phyloP scores from a whole-genome alignment of 2,888 invertebrate species.

The Platycnemis pennipes region DNA sequence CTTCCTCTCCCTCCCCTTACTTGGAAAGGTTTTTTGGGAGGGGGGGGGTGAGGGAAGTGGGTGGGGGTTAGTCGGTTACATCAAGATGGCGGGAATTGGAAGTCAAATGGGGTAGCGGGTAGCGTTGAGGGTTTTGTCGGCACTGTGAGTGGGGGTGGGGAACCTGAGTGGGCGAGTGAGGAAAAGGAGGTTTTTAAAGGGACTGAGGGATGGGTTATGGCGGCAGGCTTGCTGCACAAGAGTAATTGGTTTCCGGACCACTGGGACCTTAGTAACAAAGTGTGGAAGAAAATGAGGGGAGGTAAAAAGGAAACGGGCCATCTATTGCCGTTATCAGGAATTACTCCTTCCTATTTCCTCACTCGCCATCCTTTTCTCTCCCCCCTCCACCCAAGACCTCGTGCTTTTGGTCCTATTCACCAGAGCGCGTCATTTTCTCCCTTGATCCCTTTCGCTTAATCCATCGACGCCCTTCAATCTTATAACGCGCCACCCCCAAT shows the following conservation, averaged over 20 bases:
- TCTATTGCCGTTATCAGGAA: slow-evolving; percentile 53
- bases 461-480: slow-evolving; percentile 64
- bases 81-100: slow-evolving; percentile 46
- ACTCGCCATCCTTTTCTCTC: not conserved
- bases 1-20: not conserved
- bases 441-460: slow-evolving; percentile 44
- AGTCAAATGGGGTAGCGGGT: not conserved
- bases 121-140: not conserved
- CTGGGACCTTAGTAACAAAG: slow-evolving; percentile 60
- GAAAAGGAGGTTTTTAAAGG: not conserved
- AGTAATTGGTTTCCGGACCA: slow-evolving; percentile 67
- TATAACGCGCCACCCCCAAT: slow-evolving; percentile 20
- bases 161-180: not conserved
- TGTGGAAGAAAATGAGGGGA: slow-evolving; percentile 52
- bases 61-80: not conserved
- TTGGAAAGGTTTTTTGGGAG: not conserved
- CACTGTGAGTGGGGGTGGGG: not conserved
- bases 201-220: not conserved
- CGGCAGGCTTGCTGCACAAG: slow-evolving; percentile 33
- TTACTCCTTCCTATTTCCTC: not conserved
- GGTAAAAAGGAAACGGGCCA: not conserved
- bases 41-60: not conserved
- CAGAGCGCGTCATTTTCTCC: slow-evolving; percentile 58
- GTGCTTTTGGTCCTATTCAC: slow-evolving; percentile 32
- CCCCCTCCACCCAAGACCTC: not conserved